Percentiles rank a stretch among this genome's conserved stretches.
Evolutionary conservation across 2,888 invertebrate species (phyloP).

Genomic region (Cecidostiba fungosa): DNA sequence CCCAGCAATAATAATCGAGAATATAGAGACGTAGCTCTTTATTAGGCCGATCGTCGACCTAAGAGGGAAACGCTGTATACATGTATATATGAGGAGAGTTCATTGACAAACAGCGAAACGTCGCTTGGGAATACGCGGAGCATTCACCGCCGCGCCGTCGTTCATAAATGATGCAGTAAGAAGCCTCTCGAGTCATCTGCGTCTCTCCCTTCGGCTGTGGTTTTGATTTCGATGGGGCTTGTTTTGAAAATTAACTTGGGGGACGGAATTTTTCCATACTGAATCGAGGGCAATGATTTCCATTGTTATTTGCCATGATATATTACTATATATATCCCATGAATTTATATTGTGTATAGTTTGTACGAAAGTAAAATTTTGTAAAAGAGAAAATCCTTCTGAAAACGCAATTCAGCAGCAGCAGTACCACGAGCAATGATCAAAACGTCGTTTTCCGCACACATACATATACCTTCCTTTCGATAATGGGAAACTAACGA

Average conservation of each 20-base stretch:
- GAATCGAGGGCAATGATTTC: background rate
- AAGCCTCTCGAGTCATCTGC: constrained; percentile 20
- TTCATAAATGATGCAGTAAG: constrained; percentile 47
- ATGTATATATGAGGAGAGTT: background rate
- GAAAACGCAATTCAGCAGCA: background rate
- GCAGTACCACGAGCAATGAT: background rate
- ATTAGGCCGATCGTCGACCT: background rate
- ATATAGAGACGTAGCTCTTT: background rate
- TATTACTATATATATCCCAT: too few species aligned
- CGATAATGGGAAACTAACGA: background rate
- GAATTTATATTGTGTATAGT: too few species aligned
- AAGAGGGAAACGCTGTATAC: constrained; percentile 17
- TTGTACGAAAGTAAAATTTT: too few species aligned
- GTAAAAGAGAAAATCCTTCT: background rate
- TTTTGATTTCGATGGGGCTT: constrained; percentile 34
- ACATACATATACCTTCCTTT: too few species aligned
- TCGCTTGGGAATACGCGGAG: background rate
- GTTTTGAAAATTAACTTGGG: constrained; percentile 2
- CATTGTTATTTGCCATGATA: background rate
- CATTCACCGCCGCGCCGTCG: background rate
- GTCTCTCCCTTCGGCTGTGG: background rate
- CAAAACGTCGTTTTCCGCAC: background rate
- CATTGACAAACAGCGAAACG: constrained; percentile 26
- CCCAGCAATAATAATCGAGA: background rate
- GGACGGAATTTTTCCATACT: background rate